A percentile compares a stretch with the other conserved stretches of the same genome.
These are phyloP conservation scores for Venusia cambrica DNA, from an alignment of 2,888 invertebrate species.

Conservation along the genomic window DNA sequence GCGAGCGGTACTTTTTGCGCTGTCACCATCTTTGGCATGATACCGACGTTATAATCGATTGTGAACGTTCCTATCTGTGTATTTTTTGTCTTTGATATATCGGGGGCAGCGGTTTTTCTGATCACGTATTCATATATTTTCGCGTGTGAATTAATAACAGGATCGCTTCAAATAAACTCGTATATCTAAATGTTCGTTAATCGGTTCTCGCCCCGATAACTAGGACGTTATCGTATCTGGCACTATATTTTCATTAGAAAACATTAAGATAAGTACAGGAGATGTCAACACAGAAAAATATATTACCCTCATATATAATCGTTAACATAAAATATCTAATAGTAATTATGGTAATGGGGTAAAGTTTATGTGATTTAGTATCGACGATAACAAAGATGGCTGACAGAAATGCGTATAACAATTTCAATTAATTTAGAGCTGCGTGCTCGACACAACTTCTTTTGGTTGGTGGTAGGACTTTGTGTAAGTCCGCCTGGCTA, in stretches of 20 bases:
- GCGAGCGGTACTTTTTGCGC: constrained; percentile 63
- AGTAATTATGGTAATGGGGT: constrained; percentile 42
- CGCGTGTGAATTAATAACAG: constrained; percentile 18
- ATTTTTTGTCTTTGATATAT: constrained; percentile 30
- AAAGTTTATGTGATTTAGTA: constrained; percentile 43
- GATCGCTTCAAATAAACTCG: too few species aligned
- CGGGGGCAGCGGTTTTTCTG: constrained; percentile 24
- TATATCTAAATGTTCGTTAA: too few species aligned
- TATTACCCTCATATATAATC: constrained; percentile 39
- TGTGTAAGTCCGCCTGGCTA: too few species aligned
- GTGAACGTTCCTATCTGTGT: constrained; percentile 39
- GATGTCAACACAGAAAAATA: constrained; percentile 38
- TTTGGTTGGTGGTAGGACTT: too few species aligned
- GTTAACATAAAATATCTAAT: constrained; percentile 41
- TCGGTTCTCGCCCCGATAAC: constrained; percentile 9
- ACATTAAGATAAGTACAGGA: constrained; percentile 27
- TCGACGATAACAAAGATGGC: constrained; percentile 38
- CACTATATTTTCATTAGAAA: constrained; percentile 38
- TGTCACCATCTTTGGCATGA: constrained; percentile 58
- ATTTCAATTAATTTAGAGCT: neutral
- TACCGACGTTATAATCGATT: constrained; percentile 45
- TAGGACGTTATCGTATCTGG: constrained; percentile 15
- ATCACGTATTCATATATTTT: constrained; percentile 21
- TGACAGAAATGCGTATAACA: constrained; percentile 18
- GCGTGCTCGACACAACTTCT: too few species aligned